A percentile compares a stretch with the other conserved stretches of the same genome.
These are phyloP conservation scores for Zophobas atratus DNA, from an alignment of 1,140 invertebrate genomes.

Conservation along the genomic window DNA sequence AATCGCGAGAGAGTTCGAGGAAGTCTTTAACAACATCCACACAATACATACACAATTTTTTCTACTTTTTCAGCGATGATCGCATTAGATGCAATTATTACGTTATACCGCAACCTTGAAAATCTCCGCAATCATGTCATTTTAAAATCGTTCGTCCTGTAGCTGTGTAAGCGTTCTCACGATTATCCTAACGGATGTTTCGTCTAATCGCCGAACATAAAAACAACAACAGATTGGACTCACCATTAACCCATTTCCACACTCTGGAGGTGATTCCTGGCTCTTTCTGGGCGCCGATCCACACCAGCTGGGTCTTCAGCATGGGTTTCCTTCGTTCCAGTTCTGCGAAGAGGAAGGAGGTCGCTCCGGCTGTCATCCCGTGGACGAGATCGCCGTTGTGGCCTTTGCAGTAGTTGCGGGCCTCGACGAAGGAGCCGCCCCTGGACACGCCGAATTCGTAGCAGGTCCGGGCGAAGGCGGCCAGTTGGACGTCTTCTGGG, in stretches of 20 bases:
- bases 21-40: neutral
- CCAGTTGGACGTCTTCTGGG: slow-evolving; percentile 81
- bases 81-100: too few relatives aligned
- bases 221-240: slow-evolving; percentile 57
- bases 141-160: neutral
- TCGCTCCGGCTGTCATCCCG: slow-evolving; percentile 79
- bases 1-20: neutral
- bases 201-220: neutral
- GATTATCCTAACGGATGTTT: slow-evolving; percentile 15
- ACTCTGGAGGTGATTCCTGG: slow-evolving; percentile 85
- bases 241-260: slow-evolving; percentile 94
- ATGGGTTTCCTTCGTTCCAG: slow-evolving; percentile 84
- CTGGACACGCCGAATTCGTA: slow-evolving; percentile 89
- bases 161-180: slow-evolving; percentile 1
- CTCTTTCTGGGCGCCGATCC: slow-evolving; percentile 93
- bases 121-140: neutral
- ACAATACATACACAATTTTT: neutral
- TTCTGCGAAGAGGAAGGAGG: slow-evolving; percentile 84
- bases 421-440: slow-evolving; percentile 86
- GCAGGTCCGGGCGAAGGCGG: slow-evolving; percentile 88
- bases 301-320: slow-evolving; percentile 88
- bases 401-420: slow-evolving; percentile 80
- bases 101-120: slow-evolving; percentile 2
- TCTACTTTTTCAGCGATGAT: neutral
- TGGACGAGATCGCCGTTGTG: slow-evolving; percentile 88